phyloP scores from a whole-genome alignment of 2,113 vertebrate species.

The Pampusana beccarii region DNA sequence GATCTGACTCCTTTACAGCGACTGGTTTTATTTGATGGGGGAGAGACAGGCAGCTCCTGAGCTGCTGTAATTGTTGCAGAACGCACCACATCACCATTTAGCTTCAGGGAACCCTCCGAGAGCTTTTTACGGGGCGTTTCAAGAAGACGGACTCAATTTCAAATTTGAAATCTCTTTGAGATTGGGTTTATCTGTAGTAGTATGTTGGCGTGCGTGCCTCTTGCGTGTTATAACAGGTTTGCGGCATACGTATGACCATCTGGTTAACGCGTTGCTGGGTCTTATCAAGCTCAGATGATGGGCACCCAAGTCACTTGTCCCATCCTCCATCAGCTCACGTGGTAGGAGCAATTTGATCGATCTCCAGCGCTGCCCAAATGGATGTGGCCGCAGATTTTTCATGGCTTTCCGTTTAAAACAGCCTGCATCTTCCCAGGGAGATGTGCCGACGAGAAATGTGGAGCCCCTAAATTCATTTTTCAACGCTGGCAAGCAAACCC shows the following conservation, averaged over 20 bases:
- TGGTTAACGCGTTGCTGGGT: too few relatives aligned
- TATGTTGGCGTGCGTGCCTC: too few relatives aligned
- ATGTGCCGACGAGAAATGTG: slow-evolving; percentile 70
- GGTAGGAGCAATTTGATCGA: neutral
- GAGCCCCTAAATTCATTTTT: slow-evolving; percentile 74
- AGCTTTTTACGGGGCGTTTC: neutral
- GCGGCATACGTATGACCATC: too few relatives aligned
- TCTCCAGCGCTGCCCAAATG: accelerated
- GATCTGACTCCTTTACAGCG: neutral
- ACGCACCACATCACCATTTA: too few relatives aligned
- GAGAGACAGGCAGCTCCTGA: neutral
- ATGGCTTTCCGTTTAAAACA: neutral
- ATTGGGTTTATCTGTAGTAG: too few relatives aligned
- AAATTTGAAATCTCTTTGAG: too few relatives aligned
- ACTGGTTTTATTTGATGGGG: neutral
- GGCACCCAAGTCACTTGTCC: too few relatives aligned
- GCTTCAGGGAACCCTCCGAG: accelerated
- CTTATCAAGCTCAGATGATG: too few relatives aligned
- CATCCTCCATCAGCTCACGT: accelerated
- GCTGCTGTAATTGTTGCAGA: neutral
- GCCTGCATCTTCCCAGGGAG: slow-evolving; percentile 37
- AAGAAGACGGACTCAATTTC: too few relatives aligned
- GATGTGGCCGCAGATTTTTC: neutral
- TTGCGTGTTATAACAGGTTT: too few relatives aligned
- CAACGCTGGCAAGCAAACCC: slow-evolving; percentile 73